These are phyloP conservation scores for Flabesymbios commensalis DNA, from an alignment of 2,888 invertebrate genomes.

Conservation along the genomic window DNA sequence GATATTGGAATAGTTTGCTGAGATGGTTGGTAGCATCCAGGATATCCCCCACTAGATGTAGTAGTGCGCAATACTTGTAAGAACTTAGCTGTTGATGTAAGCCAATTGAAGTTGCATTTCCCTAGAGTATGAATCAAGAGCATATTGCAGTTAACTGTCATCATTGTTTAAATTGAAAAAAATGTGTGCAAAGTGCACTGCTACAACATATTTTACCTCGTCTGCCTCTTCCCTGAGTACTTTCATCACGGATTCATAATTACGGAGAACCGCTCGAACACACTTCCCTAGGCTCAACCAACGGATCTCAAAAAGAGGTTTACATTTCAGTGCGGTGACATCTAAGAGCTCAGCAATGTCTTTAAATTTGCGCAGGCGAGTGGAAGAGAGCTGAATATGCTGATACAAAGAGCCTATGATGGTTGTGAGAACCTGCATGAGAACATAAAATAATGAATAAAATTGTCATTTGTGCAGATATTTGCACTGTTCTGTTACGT, in stretches of 20 bases:
- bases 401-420: not conserved
- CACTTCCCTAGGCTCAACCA: too few relatives aligned
- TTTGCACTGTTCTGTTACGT: too few relatives aligned
- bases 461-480: too few relatives aligned
- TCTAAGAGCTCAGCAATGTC: not conserved
- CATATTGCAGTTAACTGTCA: too few relatives aligned
- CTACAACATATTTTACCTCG: too few relatives aligned
- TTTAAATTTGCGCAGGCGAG: not conserved
- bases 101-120: not conserved
- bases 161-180: too few relatives aligned
- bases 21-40: conserved; percentile 1
- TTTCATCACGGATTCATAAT: not conserved
- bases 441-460: not conserved
- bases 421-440: not conserved
- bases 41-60: not conserved
- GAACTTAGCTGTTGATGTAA: not conserved
- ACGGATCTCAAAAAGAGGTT: not conserved
- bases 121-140: too few relatives aligned
- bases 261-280: too few relatives aligned
- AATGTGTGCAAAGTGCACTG: too few relatives aligned
- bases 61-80: not conserved
- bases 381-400: not conserved
- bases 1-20: not conserved
- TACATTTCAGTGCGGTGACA: not conserved
- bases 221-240: not conserved